Evolutionary conservation across 2,797 vertebrate species (phyloP).

Genomic region (Alosa sapidissima): DNA sequence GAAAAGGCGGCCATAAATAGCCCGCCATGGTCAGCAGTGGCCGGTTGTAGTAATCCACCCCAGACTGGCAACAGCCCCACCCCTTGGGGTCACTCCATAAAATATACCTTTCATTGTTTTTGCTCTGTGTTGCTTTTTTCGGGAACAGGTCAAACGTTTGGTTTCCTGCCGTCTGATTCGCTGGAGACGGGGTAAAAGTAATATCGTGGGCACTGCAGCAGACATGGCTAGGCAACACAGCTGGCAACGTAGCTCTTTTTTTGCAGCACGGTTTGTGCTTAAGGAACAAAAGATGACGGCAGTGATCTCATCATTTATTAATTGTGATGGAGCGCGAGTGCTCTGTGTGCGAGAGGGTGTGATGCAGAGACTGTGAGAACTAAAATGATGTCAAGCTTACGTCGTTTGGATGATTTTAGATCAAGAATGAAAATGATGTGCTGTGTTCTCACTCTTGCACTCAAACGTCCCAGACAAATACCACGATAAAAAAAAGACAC

Average conservation of each 20-base stretch:
- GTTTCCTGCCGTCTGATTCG: background rate
- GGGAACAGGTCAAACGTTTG: background rate
- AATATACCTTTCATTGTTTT: conserved; percentile 10
- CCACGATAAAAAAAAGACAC: background rate
- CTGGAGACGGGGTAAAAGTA: background rate
- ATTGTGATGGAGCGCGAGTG: background rate
- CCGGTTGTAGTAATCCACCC: background rate
- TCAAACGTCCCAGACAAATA: background rate
- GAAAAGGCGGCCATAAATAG: background rate
- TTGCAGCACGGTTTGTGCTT: background rate
- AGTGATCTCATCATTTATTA: background rate
- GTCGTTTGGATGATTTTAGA: background rate
- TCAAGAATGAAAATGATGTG: background rate
- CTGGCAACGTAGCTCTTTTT: background rate
- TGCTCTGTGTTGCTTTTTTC: background rate
- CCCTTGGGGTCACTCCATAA: background rate
- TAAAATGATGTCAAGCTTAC: background rate
- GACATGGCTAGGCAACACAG: background rate
- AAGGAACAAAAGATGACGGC: background rate
- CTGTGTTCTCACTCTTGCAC: background rate
- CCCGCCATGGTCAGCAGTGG: background rate
- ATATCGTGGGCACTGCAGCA: background rate
- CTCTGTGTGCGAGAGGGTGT: background rate
- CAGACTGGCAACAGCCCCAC: background rate
- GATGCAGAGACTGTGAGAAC: background rate